A percentile compares a stretch with the other conserved stretches of the same genome.
Conservation (phyloP, 2,113 vertebrate species). For the Zosterops borbonicus region DNA sequence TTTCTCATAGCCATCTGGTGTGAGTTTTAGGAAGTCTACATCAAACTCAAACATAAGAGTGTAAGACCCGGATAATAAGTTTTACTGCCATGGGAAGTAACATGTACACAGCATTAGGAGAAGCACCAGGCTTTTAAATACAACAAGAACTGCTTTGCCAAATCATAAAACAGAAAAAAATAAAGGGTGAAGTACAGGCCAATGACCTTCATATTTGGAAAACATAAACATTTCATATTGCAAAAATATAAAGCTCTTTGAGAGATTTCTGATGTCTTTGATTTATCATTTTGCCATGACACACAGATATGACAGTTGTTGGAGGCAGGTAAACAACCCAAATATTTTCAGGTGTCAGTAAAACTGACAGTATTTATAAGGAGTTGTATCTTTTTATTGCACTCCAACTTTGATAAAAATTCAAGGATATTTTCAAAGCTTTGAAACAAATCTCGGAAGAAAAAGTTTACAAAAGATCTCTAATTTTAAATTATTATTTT, state of each 20-base stretch:
- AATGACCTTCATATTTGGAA: not conserved
- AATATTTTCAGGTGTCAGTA: not conserved
- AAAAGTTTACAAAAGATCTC: not conserved
- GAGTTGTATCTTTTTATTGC: not conserved
- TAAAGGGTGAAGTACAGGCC: fast-evolving
- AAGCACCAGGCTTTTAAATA: not conserved
- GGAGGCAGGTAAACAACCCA: not conserved
- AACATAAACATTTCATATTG: not conserved
- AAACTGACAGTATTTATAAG: not conserved
- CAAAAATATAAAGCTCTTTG: not conserved
- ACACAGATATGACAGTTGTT: not conserved
- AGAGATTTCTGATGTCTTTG: not conserved
- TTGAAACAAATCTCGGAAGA: not conserved
- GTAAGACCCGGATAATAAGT: not conserved
- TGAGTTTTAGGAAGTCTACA: not conserved
- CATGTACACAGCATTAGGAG: not conserved
- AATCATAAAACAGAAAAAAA: not conserved
- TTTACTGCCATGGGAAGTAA: not conserved
- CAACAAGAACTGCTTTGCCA: not conserved
- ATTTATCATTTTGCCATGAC: not conserved
- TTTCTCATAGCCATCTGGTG: not conserved
- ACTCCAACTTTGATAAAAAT: not conserved
- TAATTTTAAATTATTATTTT: not conserved
- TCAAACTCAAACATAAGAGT: not conserved
- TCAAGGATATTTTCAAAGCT: not conserved